Evolutionary conservation across 2,797 vertebrate species (phyloP).

Genomic region (Chrosomus eos): DNA sequence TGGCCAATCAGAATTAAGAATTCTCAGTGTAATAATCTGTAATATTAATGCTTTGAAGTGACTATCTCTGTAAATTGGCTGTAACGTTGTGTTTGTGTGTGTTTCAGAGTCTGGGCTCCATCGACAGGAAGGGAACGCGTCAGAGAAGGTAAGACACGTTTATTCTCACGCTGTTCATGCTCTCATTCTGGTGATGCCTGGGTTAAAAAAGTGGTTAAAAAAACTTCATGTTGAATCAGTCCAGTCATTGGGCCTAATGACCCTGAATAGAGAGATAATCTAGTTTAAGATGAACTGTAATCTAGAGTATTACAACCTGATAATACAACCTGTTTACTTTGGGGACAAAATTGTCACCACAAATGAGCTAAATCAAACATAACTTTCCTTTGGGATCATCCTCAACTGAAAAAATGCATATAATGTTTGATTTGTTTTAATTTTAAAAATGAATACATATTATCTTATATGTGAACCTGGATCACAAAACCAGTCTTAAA

Average conservation of each 20-base stretch:
- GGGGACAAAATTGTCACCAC: not conserved
- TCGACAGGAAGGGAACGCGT: slow-evolving; percentile 86
- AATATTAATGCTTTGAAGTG: not conserved
- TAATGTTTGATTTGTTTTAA: not conserved
- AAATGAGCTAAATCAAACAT: not conserved
- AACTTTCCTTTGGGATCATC: not conserved
- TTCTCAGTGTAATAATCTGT: not conserved
- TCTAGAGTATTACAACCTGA: slow-evolving; percentile 10
- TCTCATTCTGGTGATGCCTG: not conserved
- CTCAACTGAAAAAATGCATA: not conserved
- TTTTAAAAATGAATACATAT: not conserved
- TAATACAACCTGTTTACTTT: no score
- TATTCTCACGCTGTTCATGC: not conserved
- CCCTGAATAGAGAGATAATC: not conserved
- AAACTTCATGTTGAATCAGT: not conserved
- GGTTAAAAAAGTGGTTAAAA: not conserved
- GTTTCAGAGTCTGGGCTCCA: slow-evolving; percentile 89
- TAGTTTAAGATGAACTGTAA: slow-evolving; percentile 9
- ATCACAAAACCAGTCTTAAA: no score
- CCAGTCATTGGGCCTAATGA: not conserved
- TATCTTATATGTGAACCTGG: no score
- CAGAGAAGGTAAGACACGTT: slow-evolving; percentile 81
- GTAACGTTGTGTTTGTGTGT: slow-evolving; percentile 31
- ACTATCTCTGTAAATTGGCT: not conserved
- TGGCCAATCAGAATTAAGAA: not conserved